A percentile compares a stretch with the other conserved stretches of the same genome.
Conservation (phyloP, 2,113 vertebrate species). For the Brachyhypopomus occidentalis region DNA sequence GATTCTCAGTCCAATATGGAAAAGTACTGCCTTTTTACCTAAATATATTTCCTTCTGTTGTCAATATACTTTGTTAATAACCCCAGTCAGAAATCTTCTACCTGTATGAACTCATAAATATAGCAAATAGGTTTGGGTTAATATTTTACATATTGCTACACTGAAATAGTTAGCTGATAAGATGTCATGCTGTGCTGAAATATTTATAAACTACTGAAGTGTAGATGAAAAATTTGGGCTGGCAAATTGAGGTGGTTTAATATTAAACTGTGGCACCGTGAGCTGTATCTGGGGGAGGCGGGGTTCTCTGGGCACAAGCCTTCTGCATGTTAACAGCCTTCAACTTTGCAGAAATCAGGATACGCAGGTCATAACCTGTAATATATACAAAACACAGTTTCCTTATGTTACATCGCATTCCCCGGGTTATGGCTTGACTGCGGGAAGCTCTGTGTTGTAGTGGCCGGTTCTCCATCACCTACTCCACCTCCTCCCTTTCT, state of each 20-base stretch:
- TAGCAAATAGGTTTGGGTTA: slow-evolving; percentile 27
- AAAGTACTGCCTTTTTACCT: neutral
- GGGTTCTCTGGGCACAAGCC: neutral
- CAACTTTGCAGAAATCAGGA: too few species aligned
- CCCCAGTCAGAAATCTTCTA: neutral
- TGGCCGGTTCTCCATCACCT: neutral
- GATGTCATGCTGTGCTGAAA: neutral
- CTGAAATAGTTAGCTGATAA: slow-evolving; percentile 28
- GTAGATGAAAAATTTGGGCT: neutral
- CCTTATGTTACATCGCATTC: too few species aligned
- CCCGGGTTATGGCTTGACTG: neutral
- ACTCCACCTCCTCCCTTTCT: neutral
- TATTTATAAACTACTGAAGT: neutral
- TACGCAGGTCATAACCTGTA: too few species aligned
- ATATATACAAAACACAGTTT: too few species aligned
- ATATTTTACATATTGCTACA: slow-evolving; percentile 27
- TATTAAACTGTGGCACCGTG: neutral
- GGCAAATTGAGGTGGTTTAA: slow-evolving; percentile 1
- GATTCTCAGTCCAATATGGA: neutral
- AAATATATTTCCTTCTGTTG: neutral
- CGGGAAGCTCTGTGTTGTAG: neutral
- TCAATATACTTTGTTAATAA: too few species aligned
- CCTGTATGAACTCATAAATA: neutral
- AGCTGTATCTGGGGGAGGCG: neutral
- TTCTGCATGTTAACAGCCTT: too few species aligned